Base-by-base conservation (phyloP, 2,888 invertebrate genomes). In the Dorcus parallelipipedus region DNA sequence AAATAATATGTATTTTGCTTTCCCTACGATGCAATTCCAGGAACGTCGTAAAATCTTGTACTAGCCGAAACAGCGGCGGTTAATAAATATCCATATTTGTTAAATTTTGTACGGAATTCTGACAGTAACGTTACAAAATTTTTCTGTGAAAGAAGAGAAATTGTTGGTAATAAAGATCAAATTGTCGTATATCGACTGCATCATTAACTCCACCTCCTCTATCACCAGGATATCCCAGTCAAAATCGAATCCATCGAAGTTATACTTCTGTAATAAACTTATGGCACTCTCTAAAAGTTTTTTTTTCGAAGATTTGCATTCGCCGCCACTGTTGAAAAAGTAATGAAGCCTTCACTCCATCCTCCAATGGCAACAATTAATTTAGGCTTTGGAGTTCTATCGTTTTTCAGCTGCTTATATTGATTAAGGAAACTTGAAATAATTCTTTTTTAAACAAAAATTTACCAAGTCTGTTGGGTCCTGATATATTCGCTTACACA, bases 171-270 rank as follows among this genome's bases (percentile, higher is more conserved):
- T 2, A 26, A 26, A 26, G 5, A 5, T 26, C 5, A 4, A 1
- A 26, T 1, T 14, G 1, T 4, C 0, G 2, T 26, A 26, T 26
- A 26, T 26, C 5, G 5, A 26, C 74, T 54, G 69, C 70, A 57
- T 77, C 77, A 5, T 49, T 60, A 0, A 48, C n/a, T 4, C 62
- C 8, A 59, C 86, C 85, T 6, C 48, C 58, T 38, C 85, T 75
- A 42, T 83, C 81, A 51, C 79, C 82, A 0, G 88, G 88, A 63
- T 87, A 88, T 67, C 87, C 89, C 89, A 90, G 70, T 89, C 88
- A 0, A 90, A 47, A 67, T 90, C 89, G 0, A 89, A 76, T 1
- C 90, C 90, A 67, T 90, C 86, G 61, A 90, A 90, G 0, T 79
- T 79, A 67, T 86, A 77, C 3, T 3, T 78, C 76, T 41, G 74